phyloP scores from a whole-genome alignment of 2,888 invertebrate genomes.

The Aproaerema taeniolella region DNA sequence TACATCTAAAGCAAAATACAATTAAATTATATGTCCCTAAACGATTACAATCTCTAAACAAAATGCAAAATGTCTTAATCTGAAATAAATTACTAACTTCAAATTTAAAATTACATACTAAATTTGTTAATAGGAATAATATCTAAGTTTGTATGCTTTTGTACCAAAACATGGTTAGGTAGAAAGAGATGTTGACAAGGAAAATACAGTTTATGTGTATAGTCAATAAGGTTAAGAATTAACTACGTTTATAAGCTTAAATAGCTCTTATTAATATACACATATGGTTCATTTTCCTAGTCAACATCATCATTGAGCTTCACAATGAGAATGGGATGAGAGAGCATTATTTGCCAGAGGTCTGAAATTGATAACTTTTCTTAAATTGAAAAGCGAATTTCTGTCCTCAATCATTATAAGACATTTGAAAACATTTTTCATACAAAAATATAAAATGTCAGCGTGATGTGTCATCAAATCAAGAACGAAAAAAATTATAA shows the following conservation, averaged over 20 bases:
- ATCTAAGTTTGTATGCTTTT: constrained; percentile 73
- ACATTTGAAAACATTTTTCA: constrained; percentile 62
- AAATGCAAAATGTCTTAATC: constrained; percentile 62
- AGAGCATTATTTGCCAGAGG: constrained; percentile 45
- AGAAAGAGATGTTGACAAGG: not conserved
- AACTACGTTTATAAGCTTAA: not conserved
- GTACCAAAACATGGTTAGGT: constrained; percentile 59
- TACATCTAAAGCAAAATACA: constrained; percentile 48
- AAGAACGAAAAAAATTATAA: not conserved
- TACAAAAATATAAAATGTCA: constrained; percentile 52
- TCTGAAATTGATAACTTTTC: constrained; percentile 57
- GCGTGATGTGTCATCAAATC: not conserved
- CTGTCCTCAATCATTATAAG: constrained; percentile 36
- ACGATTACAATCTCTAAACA: constrained; percentile 53
- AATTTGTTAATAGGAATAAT: constrained; percentile 66
- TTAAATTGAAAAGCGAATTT: constrained; percentile 56
- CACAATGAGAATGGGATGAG: constrained; percentile 36
- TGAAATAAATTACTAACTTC: constrained; percentile 65
- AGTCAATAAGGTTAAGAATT: not conserved
- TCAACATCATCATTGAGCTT: constrained; percentile 31
- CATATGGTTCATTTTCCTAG: not conserved
- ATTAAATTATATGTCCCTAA: constrained; percentile 50
- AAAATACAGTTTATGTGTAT: not conserved
- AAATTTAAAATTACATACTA: constrained; percentile 42
- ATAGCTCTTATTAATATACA: not conserved